phyloP scores from a whole-genome alignment of 2,888 invertebrate genomes.

The Cabera pusaria region DNA sequence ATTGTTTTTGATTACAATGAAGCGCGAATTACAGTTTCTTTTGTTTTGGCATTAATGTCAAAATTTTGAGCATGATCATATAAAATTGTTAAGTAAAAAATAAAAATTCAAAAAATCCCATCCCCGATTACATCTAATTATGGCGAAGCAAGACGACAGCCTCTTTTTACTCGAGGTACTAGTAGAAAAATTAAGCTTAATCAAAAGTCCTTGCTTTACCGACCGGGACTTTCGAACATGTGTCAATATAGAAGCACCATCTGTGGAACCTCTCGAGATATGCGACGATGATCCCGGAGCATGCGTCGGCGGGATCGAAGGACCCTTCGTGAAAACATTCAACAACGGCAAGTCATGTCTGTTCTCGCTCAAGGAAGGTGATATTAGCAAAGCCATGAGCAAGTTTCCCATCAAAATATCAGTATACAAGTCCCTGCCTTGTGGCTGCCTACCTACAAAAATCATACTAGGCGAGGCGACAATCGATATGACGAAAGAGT shows the following conservation, averaged over 20 bases:
- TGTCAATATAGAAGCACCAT: constrained; percentile 83
- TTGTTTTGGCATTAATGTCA: too few species aligned
- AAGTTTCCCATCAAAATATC: constrained; percentile 82
- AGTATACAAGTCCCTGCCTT: constrained; percentile 84
- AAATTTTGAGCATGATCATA: too few species aligned
- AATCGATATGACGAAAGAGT: constrained; percentile 84
- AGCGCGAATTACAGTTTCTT: too few species aligned
- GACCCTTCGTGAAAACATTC: constrained; percentile 71
- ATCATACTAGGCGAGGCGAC: constrained; percentile 82
- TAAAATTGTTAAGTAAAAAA: too few species aligned
- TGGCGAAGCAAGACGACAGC: constrained; percentile 79
- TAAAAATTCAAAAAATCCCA: constrained; percentile 54
- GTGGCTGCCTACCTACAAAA: constrained; percentile 85
- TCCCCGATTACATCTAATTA: constrained; percentile 50
- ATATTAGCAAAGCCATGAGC: constrained; percentile 76
- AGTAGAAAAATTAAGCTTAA: constrained; percentile 77
- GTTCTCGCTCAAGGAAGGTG: constrained; percentile 83
- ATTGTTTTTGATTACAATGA: too few species aligned
- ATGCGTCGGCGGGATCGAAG: constrained; percentile 59
- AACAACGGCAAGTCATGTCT: constrained; percentile 87
- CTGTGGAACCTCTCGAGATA: constrained; percentile 83
- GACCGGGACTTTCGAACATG: constrained; percentile 82
- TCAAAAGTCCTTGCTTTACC: constrained; percentile 67
- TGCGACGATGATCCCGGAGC: constrained; percentile 83
- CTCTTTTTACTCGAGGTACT: constrained; percentile 86